Conservation (phyloP, 2,888 invertebrate species). For the Sepioteuthis lessoniana region DNA sequence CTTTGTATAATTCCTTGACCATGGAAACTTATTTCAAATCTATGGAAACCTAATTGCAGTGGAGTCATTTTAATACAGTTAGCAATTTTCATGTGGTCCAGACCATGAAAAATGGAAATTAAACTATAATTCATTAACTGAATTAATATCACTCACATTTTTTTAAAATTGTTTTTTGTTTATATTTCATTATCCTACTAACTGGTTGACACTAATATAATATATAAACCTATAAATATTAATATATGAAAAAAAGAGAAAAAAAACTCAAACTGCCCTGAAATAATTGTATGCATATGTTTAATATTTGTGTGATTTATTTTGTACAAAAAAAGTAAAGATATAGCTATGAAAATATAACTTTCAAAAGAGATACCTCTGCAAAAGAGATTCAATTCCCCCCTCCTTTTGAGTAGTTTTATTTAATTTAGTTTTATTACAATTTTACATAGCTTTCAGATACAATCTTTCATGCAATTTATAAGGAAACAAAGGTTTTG, state of each 20-base stretch:
- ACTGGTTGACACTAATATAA: neutral
- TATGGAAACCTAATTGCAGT: neutral
- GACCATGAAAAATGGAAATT: neutral
- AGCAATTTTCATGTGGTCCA: neutral
- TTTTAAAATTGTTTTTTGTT: neutral
- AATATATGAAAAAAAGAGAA: too few species aligned
- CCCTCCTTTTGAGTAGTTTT: neutral
- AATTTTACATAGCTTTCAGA: neutral
- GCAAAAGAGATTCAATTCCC: neutral
- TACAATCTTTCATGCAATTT: neutral
- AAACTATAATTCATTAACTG: neutral
- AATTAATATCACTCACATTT: neutral
- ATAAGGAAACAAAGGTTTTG: neutral
- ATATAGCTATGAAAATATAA: neutral
- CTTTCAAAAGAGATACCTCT: neutral
- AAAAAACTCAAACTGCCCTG: neutral
- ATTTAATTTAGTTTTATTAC: neutral
- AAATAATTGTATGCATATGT: neutral
- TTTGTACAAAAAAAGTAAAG: neutral
- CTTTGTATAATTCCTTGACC: neutral
- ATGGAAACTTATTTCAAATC: too few species aligned
- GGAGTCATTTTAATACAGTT: neutral
- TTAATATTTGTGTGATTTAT: neutral
- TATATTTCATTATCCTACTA: neutral
- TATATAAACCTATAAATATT: neutral